Conservation (phyloP, 2,888 invertebrate genomes). For the Plagodis dolabraria region DNA sequence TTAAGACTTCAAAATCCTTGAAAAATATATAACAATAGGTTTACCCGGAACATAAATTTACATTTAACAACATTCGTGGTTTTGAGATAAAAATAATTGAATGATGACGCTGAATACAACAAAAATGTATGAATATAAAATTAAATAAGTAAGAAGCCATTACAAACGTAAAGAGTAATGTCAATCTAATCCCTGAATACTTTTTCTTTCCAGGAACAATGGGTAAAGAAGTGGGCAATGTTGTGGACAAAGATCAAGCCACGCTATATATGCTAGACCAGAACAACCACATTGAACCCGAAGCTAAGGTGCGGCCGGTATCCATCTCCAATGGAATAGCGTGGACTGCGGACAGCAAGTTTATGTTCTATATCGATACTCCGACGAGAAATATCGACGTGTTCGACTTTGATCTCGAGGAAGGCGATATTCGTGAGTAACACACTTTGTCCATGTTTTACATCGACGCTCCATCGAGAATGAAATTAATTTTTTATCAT, state of each 20-base stretch:
- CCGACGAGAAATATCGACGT: slow-evolving; percentile 87
- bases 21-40: too few relatives aligned
- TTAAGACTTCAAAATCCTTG: too few relatives aligned
- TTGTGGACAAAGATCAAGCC: slow-evolving; percentile 80
- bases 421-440: slow-evolving; percentile 85
- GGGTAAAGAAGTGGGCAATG: slow-evolving; percentile 81
- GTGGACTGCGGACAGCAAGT: slow-evolving; percentile 89
- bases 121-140: too few relatives aligned
- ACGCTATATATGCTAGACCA: slow-evolving; percentile 84
- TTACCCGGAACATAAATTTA: too few relatives aligned
- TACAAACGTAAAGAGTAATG: too few relatives aligned
- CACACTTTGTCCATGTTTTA: neutral
- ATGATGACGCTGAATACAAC: too few relatives aligned
- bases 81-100: too few relatives aligned
- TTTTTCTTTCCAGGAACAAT: slow-evolving; percentile 82
- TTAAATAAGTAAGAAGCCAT: too few relatives aligned
- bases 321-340: slow-evolving; percentile 92
- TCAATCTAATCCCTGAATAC: too few relatives aligned
- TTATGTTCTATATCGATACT: slow-evolving; percentile 92
- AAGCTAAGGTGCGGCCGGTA: slow-evolving; percentile 74
- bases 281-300: slow-evolving; percentile 60
- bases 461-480: too few relatives aligned
- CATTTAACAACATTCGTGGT: too few relatives aligned
- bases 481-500: too few relatives aligned
- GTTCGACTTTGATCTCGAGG: slow-evolving; percentile 87